These are phyloP conservation scores for Microtus montanus DNA, from an alignment of 2,113 vertebrate species.

Conservation along the genomic window DNA sequence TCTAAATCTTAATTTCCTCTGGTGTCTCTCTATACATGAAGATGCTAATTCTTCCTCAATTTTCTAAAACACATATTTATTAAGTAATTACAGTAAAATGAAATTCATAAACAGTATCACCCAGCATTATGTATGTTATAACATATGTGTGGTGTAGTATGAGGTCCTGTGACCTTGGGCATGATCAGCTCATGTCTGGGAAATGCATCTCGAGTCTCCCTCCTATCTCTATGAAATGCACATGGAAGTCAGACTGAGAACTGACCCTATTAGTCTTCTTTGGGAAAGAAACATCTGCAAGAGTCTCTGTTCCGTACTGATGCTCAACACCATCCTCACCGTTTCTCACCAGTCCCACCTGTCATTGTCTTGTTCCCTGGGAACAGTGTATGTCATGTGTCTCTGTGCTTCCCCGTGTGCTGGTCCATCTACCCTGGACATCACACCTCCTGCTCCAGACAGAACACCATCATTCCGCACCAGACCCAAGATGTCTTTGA, in stretches of 20 bases:
- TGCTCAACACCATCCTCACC: no score
- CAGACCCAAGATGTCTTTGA: not conserved
- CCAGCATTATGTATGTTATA: not conserved
- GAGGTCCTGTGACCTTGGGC: not conserved
- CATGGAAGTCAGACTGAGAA: not conserved
- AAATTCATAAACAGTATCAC: not conserved
- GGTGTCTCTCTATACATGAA: not conserved
- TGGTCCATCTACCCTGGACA: rapidly evolving
- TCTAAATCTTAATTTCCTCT: not conserved
- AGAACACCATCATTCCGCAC: not conserved
- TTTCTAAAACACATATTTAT: not conserved
- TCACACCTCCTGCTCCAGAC: not conserved
- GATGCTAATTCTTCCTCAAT: not conserved
- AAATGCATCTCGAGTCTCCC: not conserved
- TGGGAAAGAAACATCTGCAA: rapidly evolving
- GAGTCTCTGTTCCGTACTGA: not conserved
- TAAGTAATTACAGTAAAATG: not conserved
- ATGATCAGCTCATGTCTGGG: rapidly evolving
- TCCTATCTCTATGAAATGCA: not conserved
- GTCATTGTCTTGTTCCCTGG: rapidly evolving
- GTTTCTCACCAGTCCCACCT: rapidly evolving
- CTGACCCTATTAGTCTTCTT: not conserved
- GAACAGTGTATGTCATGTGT: rapidly evolving
- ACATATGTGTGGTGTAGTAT: not conserved
- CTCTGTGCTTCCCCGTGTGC: rapidly evolving